Conservation (phyloP, 2,888 invertebrate genomes). For the Stictocephala bisonia region DNA sequence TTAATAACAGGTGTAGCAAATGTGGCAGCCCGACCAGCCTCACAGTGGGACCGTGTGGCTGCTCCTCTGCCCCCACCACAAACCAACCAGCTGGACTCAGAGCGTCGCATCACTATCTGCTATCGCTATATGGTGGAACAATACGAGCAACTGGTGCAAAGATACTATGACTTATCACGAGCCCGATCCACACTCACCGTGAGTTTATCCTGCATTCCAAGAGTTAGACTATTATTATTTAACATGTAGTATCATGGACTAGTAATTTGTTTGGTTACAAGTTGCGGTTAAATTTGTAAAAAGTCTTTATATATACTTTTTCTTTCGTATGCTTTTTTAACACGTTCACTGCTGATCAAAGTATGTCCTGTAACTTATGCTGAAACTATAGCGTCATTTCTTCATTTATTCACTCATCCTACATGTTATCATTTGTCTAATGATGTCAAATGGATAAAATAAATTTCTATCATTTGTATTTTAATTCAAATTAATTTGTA, state of each 20-base stretch:
- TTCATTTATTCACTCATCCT: too few species aligned
- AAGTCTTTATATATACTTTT: too few species aligned
- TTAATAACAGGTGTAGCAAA: slow-evolving; percentile 87
- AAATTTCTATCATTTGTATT: too few species aligned
- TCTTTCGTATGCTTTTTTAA: too few species aligned
- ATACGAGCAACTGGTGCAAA: slow-evolving; percentile 67
- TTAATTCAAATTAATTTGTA: slow-evolving; percentile 62
- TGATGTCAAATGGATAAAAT: too few species aligned
- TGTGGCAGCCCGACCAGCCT: slow-evolving; percentile 64
- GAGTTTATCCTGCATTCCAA: slow-evolving; percentile 44
- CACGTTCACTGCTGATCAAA: too few species aligned
- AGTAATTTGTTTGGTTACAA: too few species aligned
- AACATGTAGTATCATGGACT: neutral
- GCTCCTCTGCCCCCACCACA: slow-evolving; percentile 59
- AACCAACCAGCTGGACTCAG: slow-evolving; percentile 65
- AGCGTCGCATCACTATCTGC: slow-evolving; percentile 66
- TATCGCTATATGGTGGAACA: slow-evolving; percentile 67
- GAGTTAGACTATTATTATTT: too few species aligned
- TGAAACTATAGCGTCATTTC: too few species aligned
- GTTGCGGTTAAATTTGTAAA: too few species aligned
- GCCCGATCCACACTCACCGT: slow-evolving; percentile 66
- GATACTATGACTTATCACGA: slow-evolving; percentile 65
- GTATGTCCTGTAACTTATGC: too few species aligned
- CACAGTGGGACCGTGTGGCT: slow-evolving; percentile 68
- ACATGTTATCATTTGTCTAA: too few species aligned